Percentiles rank a stretch among this genome's conserved stretches.
Conservation (phyloP, 2,888 invertebrate species). For the Cremastinae sp. region DNA sequence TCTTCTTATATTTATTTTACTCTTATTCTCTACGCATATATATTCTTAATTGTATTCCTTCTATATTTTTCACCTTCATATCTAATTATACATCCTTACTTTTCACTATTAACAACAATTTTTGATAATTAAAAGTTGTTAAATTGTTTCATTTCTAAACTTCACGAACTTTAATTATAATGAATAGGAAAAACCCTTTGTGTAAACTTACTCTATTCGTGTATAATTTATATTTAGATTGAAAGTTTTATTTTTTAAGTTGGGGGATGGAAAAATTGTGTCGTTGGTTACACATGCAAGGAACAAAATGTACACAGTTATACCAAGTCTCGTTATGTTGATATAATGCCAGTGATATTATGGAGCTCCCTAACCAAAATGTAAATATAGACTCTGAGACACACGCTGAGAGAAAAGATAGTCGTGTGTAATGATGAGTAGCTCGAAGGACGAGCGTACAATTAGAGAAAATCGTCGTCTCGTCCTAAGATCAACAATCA, state of each 20-base stretch:
- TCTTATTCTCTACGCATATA: too few relatives aligned
- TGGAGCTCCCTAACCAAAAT: slow-evolving; percentile 15
- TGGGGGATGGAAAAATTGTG: slow-evolving; percentile 44
- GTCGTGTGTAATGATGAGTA: slow-evolving; percentile 64
- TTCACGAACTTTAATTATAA: too few relatives aligned
- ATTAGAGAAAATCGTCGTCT: slow-evolving; percentile 59
- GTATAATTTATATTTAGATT: too few relatives aligned
- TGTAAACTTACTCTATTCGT: too few relatives aligned
- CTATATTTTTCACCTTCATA: too few relatives aligned
- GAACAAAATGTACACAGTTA: not conserved
- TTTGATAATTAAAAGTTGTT: too few relatives aligned
- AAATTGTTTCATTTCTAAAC: too few relatives aligned
- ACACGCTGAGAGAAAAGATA: slow-evolving; percentile 26
- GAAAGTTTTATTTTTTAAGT: not conserved
- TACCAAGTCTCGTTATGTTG: slow-evolving; percentile 39
- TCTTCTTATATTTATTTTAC: too few relatives aligned
- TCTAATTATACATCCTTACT: too few relatives aligned
- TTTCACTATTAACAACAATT: too few relatives aligned
- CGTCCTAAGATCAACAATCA: slow-evolving; percentile 55
- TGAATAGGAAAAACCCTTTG: too few relatives aligned
- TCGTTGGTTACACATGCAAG: slow-evolving; percentile 48
- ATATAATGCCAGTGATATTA: slow-evolving; percentile 50
- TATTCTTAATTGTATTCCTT: too few relatives aligned
- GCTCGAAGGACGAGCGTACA: slow-evolving; percentile 70
- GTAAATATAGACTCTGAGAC: slow-evolving; percentile 56